Percentiles rank a stretch among this genome's conserved stretches.
These are phyloP conservation scores for Brachionus sp. DNA, from an alignment of 1,140 invertebrate genomes.

Conservation along the genomic window DNA sequence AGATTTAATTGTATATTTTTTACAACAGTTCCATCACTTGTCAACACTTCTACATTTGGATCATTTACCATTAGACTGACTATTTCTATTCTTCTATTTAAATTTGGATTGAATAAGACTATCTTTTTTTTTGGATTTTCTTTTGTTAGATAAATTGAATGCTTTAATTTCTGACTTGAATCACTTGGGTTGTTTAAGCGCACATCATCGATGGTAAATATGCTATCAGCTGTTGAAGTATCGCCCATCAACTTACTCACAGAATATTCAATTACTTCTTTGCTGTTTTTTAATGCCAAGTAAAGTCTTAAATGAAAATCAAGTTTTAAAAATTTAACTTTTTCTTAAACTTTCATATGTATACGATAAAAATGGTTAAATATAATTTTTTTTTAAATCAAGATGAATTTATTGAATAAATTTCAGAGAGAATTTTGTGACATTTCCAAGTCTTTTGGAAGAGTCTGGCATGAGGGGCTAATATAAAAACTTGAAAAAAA, in stretches of 20 bases:
- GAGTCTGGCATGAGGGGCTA: too few species aligned
- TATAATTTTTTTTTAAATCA: background rate
- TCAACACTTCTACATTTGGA: conserved; percentile 5
- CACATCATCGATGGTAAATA: conserved; percentile 46
- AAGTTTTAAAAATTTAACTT: background rate
- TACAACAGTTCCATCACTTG: background rate
- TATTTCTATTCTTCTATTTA: conserved; percentile 31
- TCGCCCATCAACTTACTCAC: conserved; percentile 64
- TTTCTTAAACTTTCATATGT: background rate
- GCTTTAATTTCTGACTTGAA: conserved; percentile 46
- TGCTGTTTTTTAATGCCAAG: conserved; percentile 66
- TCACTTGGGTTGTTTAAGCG: conserved; percentile 48
- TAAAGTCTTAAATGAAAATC: background rate
- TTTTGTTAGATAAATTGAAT: background rate
- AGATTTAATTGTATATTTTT: conserved; percentile 32
- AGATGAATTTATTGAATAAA: too few species aligned
- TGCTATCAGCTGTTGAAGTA: background rate
- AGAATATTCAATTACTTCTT: conserved; percentile 70
- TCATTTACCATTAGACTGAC: conserved; percentile 1
- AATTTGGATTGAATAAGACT: conserved; percentile 35
- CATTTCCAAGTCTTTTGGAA: too few species aligned
- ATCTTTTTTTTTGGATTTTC: conserved; percentile 22
- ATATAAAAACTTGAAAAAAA: too few species aligned
- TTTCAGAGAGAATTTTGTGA: too few species aligned
- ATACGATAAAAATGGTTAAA: background rate